Conservation (phyloP, 2,888 invertebrate genomes). For the Reticulitermes lucifugus region DNA sequence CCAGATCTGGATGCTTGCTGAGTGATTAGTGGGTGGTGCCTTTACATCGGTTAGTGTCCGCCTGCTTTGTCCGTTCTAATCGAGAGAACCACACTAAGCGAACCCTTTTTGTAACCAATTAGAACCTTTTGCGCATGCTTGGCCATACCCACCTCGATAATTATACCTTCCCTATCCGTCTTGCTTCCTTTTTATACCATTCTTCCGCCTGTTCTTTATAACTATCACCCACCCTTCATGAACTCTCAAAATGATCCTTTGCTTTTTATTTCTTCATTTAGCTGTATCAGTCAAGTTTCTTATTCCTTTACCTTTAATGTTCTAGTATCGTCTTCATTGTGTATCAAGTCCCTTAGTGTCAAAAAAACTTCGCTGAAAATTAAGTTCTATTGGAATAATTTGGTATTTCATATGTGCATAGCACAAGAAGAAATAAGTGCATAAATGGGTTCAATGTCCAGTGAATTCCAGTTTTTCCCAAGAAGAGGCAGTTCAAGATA, state of each 20-base stretch:
- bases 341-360: too few relatives aligned
- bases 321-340: background rate
- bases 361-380: background rate
- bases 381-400: too few relatives aligned
- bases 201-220: slow-evolving; percentile 12
- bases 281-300: slow-evolving; percentile 23
- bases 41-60: slow-evolving; percentile 45
- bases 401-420: too few relatives aligned
- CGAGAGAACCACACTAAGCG: slow-evolving; percentile 40
- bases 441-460: too few relatives aligned
- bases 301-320: background rate
- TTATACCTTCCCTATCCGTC: slow-evolving; percentile 40
- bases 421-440: too few relatives aligned
- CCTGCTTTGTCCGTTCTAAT: slow-evolving; percentile 41
- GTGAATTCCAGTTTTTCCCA: too few relatives aligned
- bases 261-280: slow-evolving; percentile 8
- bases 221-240: background rate
- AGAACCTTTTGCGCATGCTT: slow-evolving; percentile 46
- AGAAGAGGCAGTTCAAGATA: too few relatives aligned
- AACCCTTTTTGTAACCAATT: slow-evolving; percentile 47
- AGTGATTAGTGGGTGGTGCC: slow-evolving; percentile 42
- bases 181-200: background rate
- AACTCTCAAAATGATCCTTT: slow-evolving; percentile 5
- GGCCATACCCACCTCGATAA: slow-evolving; percentile 47
- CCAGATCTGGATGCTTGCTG: background rate